Base-by-base conservation (phyloP, 2,888 invertebrate species). In the Morpho deidamia region DNA sequence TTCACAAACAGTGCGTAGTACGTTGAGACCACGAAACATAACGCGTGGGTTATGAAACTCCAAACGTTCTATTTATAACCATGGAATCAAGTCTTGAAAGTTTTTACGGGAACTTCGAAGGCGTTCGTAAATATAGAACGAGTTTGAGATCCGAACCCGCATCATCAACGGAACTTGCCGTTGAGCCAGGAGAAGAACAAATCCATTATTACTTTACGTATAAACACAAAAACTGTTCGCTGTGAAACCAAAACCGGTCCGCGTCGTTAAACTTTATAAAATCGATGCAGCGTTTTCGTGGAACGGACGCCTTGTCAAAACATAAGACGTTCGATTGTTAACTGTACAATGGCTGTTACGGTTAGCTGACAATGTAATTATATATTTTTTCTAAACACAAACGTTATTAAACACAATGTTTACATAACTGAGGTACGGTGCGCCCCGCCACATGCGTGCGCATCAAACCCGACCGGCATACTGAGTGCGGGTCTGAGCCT, bases 361-460 rank as follows among this genome's bases (percentile, higher is more conserved):
- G 3, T 12, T 37, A 32, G 11, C n/a, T 11, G 34, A 51, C 46
- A 46, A 11, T 50, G 44, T 14, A 9, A 23, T 23, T 1, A 23
- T 12, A 42, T 23, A 23, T 44, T 45, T 46, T 42, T 37, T 11
- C 37, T 40, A 43, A 41, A 33, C 41, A 37, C 14, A 51, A 23
- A 46, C 38, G 37, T 11, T 9, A 12, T 56, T 46, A 23, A 9
- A 47, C 11, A 49, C 42, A 46, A 49, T 61, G 56, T 61, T 62
- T 61, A 59, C 57, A 57, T 41, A 55, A 57, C 44, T 34, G 32
- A 35, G 5, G 40, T 9, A 35, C 51, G 40, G 35, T 32, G 44
- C 42, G 47, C 23, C 5, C 59, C 53, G 58, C 52, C 56, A 9
- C 54, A 56, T 68, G 68, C 73, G 72, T 70, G 71, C 73, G 70